Evolutionary conservation across 2,113 vertebrate genomes (phyloP).

Genomic region (Cisticola juncidis): DNA sequence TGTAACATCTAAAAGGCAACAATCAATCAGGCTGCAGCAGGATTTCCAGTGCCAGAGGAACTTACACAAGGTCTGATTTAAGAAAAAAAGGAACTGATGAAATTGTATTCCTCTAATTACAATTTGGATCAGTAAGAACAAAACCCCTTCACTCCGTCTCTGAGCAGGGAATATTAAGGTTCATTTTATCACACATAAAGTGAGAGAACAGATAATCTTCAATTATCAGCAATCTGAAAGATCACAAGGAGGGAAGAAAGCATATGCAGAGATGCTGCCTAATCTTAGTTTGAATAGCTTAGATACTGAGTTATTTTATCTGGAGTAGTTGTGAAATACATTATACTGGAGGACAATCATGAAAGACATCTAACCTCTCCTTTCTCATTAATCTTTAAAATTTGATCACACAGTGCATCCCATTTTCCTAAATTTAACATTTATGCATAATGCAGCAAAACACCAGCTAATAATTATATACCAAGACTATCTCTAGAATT

Average conservation of each 20-base stretch:
- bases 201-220: background rate
- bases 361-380: background rate
- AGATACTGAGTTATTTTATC: background rate
- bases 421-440: background rate
- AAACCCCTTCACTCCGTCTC: background rate
- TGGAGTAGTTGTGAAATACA: background rate
- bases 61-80: background rate
- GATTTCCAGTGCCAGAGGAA: background rate
- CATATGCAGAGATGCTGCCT: background rate
- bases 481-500: background rate
- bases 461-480: background rate
- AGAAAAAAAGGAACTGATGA: background rate
- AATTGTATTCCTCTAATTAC: background rate
- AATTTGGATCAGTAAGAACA: background rate
- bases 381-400: background rate
- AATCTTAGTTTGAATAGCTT: background rate
- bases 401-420: background rate
- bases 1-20: slow-evolving; percentile 86
- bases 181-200: background rate
- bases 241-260: background rate
- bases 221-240: background rate
- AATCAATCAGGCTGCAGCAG: background rate
- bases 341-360: background rate
- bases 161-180: background rate
- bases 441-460: background rate